Conservation (phyloP, 2,888 invertebrate species). For the Stenolophus ochropezus region DNA sequence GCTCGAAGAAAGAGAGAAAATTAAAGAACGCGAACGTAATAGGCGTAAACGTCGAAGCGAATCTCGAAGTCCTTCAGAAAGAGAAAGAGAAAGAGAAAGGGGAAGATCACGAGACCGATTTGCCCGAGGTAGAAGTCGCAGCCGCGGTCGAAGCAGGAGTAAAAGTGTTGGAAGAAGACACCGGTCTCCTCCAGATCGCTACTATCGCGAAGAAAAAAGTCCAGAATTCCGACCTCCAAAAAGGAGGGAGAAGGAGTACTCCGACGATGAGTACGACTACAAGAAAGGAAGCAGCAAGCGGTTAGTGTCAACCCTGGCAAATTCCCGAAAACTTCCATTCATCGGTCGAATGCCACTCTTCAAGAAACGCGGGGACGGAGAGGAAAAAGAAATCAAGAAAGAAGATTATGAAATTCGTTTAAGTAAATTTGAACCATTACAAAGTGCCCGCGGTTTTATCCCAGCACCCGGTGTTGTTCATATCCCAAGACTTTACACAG, state of each 20-base stretch:
- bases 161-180: slow-evolving; percentile 61
- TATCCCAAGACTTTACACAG: slow-evolving; percentile 71
- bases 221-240: slow-evolving; percentile 63
- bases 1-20: slow-evolving; percentile 68
- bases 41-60: slow-evolving; percentile 68
- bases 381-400: slow-evolving; percentile 76
- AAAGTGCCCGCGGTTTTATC: slow-evolving; percentile 70
- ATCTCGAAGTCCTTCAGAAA: slow-evolving; percentile 65
- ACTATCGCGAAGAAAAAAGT: slow-evolving; percentile 46
- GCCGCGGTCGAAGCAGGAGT: slow-evolving; percentile 63
- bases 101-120: slow-evolving; percentile 61
- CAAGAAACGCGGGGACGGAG: slow-evolving; percentile 75
- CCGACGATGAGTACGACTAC: slow-evolving; percentile 53
- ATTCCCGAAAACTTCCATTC: slow-evolving; percentile 81
- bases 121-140: slow-evolving; percentile 64
- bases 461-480: slow-evolving; percentile 72
- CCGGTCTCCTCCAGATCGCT: slow-evolving; percentile 25
- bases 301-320: background rate
- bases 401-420: slow-evolving; percentile 71
- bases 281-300: slow-evolving; percentile 13
- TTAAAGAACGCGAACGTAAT: slow-evolving; percentile 69
- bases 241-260: slow-evolving; percentile 62
- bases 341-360: slow-evolving; percentile 91
- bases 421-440: slow-evolving; percentile 71
- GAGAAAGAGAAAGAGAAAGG: slow-evolving; percentile 62